Evolutionary conservation across 2,797 vertebrate species (phyloP).

Genomic region (Enteromius thamalakanensis): DNA sequence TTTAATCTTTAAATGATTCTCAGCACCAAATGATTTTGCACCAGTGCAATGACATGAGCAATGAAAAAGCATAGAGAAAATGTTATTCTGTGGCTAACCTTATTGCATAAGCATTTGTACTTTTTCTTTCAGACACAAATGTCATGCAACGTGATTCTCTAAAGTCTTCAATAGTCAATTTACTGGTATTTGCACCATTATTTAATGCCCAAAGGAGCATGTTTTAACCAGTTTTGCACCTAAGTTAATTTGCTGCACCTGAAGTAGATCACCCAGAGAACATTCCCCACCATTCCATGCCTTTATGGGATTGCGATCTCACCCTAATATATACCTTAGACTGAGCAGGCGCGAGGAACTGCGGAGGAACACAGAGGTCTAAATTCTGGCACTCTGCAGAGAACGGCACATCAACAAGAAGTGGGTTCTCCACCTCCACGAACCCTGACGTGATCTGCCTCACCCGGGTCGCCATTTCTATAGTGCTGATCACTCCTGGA

Average conservation of each 20-base stretch:
- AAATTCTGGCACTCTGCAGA: constrained; percentile 76
- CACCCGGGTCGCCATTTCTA: constrained; percentile 76
- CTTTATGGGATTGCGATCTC: not conserved
- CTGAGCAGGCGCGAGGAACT: constrained; percentile 78
- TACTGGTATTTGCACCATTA: not conserved
- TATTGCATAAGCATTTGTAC: not conserved
- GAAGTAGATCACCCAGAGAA: not conserved
- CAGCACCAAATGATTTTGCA: not conserved
- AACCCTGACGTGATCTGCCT: constrained; percentile 72
- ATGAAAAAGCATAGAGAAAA: not conserved
- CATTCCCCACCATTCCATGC: not conserved
- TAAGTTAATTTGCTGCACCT: not conserved
- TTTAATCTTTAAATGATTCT: not conserved
- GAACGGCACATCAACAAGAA: constrained; percentile 72
- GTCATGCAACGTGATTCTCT: not conserved
- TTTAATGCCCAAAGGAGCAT: not conserved
- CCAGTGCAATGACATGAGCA: not conserved
- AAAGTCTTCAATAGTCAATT: not conserved
- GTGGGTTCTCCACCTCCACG: constrained; percentile 84
- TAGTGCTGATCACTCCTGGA: constrained; percentile 73
- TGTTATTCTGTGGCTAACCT: not conserved
- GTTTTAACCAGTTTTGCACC: not conserved
- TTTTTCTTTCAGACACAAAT: not conserved
- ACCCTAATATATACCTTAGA: constrained; percentile 76
- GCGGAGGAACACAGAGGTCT: constrained; percentile 77